phyloP scores from a whole-genome alignment of 2,797 vertebrate species.

The Loris lydekkerianus region DNA sequence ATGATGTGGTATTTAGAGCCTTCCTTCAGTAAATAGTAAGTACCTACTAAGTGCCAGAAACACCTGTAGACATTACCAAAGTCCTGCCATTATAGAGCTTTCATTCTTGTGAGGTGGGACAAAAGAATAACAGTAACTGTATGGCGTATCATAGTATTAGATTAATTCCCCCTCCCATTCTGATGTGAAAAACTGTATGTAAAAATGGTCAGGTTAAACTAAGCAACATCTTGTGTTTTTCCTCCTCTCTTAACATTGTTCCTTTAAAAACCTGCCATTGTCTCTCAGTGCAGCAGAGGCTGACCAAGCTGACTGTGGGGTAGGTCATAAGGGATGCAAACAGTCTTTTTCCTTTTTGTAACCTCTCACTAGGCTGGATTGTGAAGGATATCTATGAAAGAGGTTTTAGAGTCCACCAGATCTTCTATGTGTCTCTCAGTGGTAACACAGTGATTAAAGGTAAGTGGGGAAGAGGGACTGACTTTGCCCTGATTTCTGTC shows the following conservation, averaged over 20 bases:
- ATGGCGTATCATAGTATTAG: conserved; percentile 7
- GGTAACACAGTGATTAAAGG: conserved; percentile 60
- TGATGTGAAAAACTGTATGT: conserved; percentile 17
- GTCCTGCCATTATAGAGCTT: not conserved
- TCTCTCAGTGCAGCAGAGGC: not conserved
- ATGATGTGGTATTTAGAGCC: not conserved
- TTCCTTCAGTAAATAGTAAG: conserved; percentile 13
- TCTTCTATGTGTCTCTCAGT: not conserved
- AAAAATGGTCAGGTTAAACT: conserved; percentile 13
- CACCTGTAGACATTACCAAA: not conserved
- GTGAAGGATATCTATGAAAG: conserved; percentile 38
- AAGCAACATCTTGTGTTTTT: conserved; percentile 8
- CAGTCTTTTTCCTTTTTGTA: conserved; percentile 21
- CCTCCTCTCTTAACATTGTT: not conserved
- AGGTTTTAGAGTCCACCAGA: not conserved
- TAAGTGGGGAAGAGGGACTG: conserved; percentile 39
- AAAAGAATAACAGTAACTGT: conserved; percentile 38
- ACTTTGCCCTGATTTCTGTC: not conserved
- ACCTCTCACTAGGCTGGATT: conserved; percentile 31
- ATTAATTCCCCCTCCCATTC: not conserved
- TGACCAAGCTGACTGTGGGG: not conserved
- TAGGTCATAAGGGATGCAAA: conserved; percentile 7
- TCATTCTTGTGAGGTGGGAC: conserved; percentile 11
- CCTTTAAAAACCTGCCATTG: not conserved
- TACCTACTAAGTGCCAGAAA: not conserved